Base-by-base conservation (phyloP, 2,113 vertebrate genomes). In the Sander lucioperca region DNA sequence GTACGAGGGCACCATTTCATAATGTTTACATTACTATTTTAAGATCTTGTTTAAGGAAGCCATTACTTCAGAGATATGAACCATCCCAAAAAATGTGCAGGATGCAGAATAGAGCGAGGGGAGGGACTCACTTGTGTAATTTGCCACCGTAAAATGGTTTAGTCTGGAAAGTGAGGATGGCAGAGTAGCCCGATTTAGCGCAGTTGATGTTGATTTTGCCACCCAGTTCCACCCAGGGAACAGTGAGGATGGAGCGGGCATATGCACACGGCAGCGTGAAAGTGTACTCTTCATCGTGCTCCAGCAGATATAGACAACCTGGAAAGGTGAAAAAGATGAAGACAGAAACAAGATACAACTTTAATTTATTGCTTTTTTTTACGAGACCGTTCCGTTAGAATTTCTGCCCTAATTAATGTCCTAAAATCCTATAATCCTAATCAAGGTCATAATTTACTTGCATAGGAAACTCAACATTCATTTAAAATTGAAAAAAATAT, bases 91-190 rank as follows among this genome's bases (percentile, higher is more conserved):
- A 45, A 25, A n/a, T 39, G 21, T 19, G 43, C 43, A 33, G 56
- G 43, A 25, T 65, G 39, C 64, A 30, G 61, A 36, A 36, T 4
- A 16, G 43, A 45, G 12, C 18, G 2, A 18, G 16, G 15, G 3
- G 19, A 6, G 6, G 15, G 2, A 67, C 79, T 79, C 94, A 99
- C 98, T 97, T 96, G 95, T 99, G 98, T 48, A 99, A 87, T 90
- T 97, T 99, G 82, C 98, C 98, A 25, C 98, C 98, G 1, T 99
- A 99, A 86, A 99, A 99, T 0, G 98, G 98, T 82, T 99, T 99
- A 5, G 98, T 99, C 90, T 99, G 98, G 79, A 99, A 99, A 59
- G 97, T 99, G 95, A 99, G 98, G 93, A 96, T 93, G 33, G 98
- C 98, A 1, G 97, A 98, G 91, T 98, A 99, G 2, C 97, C 98